A percentile compares a stretch with the other conserved stretches of the same genome.
phyloP scores from a whole-genome alignment of 2,113 vertebrate species.

The Haemorhous mexicanus region DNA sequence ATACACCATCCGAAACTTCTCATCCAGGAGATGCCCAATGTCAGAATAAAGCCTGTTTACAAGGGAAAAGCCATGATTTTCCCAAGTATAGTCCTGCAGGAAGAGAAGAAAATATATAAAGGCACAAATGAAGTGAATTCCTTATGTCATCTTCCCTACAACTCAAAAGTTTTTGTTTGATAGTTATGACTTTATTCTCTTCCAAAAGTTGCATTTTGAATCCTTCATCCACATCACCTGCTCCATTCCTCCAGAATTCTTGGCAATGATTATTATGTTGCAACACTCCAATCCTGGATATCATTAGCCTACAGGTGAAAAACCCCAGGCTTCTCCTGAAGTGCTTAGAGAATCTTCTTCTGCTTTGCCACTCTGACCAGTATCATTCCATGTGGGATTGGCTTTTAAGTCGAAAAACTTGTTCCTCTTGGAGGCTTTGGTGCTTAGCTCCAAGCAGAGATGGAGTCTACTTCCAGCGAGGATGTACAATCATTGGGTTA shows the following conservation, averaged over 20 bases:
- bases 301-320: not conserved
- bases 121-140: not conserved
- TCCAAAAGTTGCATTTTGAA: not conserved
- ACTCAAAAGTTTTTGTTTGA: not conserved
- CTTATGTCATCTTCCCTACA: not conserved
- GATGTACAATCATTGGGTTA: not conserved
- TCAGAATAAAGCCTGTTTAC: constrained; percentile 87
- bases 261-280: not conserved
- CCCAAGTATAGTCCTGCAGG: constrained; percentile 84
- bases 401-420: not conserved
- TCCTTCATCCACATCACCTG: not conserved
- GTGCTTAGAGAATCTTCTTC: not conserved
- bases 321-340: not conserved
- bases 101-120: not conserved
- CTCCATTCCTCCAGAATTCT: not conserved
- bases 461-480: not conserved
- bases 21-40: constrained; percentile 83
- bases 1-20: constrained; percentile 85
- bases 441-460: not conserved
- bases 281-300: not conserved
- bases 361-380: not conserved
- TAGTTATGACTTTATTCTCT: not conserved
- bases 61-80: constrained; percentile 86
- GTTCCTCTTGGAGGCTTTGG: not conserved
- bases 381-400: not conserved